Evolutionary conservation across 2,888 invertebrate genomes (phyloP).

Genomic region (Graphium colonna): DNA sequence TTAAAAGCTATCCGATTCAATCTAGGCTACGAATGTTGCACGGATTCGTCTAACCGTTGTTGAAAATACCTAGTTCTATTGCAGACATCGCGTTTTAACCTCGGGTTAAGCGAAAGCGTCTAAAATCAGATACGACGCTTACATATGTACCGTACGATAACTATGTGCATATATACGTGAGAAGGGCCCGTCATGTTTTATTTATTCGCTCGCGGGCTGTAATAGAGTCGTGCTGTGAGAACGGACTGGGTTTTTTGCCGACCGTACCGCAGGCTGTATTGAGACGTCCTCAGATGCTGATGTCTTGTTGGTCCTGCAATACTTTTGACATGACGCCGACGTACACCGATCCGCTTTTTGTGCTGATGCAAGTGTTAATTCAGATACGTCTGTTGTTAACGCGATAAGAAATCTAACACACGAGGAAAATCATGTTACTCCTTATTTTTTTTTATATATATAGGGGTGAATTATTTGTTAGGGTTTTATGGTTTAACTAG

Average conservation of each 20-base stretch:
- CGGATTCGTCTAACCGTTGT: too few relatives aligned
- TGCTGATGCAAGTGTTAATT: slow-evolving; percentile 33
- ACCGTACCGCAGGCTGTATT: slow-evolving; percentile 60
- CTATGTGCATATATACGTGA: slow-evolving; percentile 57
- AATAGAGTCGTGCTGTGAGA: slow-evolving; percentile 79
- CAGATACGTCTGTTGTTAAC: slow-evolving; percentile 25
- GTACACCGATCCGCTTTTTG: slow-evolving; percentile 56
- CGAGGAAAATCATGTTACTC: not conserved
- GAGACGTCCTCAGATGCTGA: slow-evolving; percentile 76
- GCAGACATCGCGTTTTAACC: too few relatives aligned
- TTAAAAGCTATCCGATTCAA: slow-evolving; percentile 5
- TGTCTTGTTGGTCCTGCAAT: slow-evolving; percentile 73
- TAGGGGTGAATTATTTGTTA: too few relatives aligned
- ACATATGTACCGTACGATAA: slow-evolving; percentile 53
- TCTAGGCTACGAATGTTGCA: too few relatives aligned
- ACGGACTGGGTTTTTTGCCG: slow-evolving; percentile 74
- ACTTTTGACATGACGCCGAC: slow-evolving; percentile 67
- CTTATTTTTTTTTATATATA: too few relatives aligned
- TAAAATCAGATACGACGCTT: slow-evolving; percentile 64
- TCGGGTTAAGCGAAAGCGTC: too few relatives aligned
- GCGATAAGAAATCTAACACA: slow-evolving; percentile 2
- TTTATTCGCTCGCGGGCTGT: slow-evolving; percentile 74
- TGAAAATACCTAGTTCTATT: too few relatives aligned
- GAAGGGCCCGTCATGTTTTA: slow-evolving; percentile 79
- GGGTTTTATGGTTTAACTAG: too few relatives aligned